Conservation (phyloP, 1,140 invertebrate genomes). For the Stegodyphus dumicola region DNA sequence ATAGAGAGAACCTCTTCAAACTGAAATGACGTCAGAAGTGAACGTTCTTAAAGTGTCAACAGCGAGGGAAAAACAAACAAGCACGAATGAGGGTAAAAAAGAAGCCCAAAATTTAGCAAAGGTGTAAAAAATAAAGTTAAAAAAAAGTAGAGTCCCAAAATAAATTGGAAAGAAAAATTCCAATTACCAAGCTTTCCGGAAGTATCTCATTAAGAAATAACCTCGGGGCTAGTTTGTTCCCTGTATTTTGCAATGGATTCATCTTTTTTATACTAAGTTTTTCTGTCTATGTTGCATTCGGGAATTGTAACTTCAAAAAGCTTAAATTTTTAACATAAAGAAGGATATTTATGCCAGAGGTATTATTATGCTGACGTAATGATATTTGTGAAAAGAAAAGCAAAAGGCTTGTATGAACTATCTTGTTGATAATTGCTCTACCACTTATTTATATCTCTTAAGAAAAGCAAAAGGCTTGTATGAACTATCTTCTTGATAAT, state of each 20-base stretch:
- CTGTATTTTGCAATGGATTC: slow-evolving; percentile 3
- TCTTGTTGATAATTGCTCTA: too few species aligned
- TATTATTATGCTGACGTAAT: too few species aligned
- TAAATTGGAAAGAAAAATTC: slow-evolving; percentile 32
- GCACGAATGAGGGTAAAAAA: not conserved
- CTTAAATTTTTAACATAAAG: too few species aligned
- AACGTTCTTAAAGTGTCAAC: slow-evolving; percentile 12
- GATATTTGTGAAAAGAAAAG: too few species aligned
- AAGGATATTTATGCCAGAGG: too few species aligned
- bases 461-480: too few species aligned
- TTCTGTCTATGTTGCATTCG: not conserved
- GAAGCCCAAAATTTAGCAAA: not conserved
- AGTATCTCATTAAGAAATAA: slow-evolving; percentile 21
- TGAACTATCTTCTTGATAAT: too few species aligned
- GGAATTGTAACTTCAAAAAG: too few species aligned
- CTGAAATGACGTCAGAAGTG: slow-evolving; percentile 2
- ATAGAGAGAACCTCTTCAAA: slow-evolving; percentile 26
- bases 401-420: too few species aligned
- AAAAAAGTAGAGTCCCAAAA: slow-evolving; percentile 16
- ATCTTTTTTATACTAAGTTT: slow-evolving; percentile 7
- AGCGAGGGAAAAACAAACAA: not conserved
- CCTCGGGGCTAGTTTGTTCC: slow-evolving; percentile 13
- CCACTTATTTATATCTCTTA: too few species aligned
- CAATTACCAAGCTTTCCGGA: slow-evolving; percentile 15
- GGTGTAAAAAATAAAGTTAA: slow-evolving; percentile 14